phyloP scores from a whole-genome alignment of 2,113 vertebrate species.

The Loxodonta africana region DNA sequence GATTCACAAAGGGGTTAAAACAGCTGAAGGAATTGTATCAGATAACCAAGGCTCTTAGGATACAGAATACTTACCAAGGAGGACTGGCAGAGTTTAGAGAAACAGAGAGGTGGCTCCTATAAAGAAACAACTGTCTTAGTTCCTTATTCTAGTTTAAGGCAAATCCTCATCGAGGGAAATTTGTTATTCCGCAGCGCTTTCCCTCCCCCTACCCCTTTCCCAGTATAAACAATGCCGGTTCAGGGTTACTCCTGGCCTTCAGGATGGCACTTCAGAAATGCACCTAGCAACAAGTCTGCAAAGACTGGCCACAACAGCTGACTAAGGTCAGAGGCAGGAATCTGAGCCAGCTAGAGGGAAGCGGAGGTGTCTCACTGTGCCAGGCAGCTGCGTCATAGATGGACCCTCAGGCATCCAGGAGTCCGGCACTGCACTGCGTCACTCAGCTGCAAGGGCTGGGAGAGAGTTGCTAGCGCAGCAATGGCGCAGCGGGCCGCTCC shows the following conservation, averaged over 20 bases:
- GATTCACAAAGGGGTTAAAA: not conserved
- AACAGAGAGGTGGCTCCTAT: not conserved
- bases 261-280: not conserved
- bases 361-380: not conserved
- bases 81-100: not conserved
- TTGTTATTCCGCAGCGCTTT: not conserved
- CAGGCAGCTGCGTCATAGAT: fast-evolving
- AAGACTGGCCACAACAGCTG: not conserved
- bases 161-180: not conserved
- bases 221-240: not conserved
- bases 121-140: not conserved
- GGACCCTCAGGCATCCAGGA: not conserved
- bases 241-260: not conserved
- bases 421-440: fast-evolving
- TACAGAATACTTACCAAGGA: not conserved
- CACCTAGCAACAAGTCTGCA: not conserved
- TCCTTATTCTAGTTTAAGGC: not conserved
- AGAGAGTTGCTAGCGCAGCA: too few species aligned
- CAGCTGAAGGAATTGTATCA: not conserved
- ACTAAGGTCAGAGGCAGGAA: not conserved
- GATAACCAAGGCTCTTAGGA: not conserved
- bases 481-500: not conserved
- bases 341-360: not conserved
- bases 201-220: not conserved
- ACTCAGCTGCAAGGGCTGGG: not conserved